A percentile compares a stretch with the other conserved stretches of the same genome.
These are phyloP conservation scores for Oreochromis mossambicus DNA, from an alignment of 2,797 vertebrate species.

Conservation along the genomic window DNA sequence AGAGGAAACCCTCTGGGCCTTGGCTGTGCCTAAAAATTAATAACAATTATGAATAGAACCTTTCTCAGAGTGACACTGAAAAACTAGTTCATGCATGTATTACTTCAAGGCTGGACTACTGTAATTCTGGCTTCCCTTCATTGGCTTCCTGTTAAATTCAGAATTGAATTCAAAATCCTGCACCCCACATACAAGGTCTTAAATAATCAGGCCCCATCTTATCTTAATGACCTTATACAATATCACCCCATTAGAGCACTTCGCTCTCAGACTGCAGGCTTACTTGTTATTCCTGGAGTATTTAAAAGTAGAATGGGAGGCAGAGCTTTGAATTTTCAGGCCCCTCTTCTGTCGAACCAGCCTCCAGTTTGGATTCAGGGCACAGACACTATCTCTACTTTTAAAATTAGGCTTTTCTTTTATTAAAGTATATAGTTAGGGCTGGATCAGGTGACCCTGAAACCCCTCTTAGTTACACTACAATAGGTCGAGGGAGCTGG, in stretches of 20 bases:
- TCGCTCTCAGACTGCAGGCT: fast-evolving
- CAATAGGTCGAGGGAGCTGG: background rate
- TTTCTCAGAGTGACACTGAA: too few relatives aligned
- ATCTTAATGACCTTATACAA: too few relatives aligned
- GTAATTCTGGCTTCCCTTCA: too few relatives aligned
- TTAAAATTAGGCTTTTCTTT: fast-evolving
- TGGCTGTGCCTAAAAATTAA: too few relatives aligned
- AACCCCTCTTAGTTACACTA: fast-evolving
- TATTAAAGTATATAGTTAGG: fast-evolving
- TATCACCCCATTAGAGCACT: background rate
- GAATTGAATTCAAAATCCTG: too few relatives aligned
- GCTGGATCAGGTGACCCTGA: background rate
- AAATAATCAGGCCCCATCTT: too few relatives aligned
- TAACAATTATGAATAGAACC: too few relatives aligned
- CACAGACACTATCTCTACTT: background rate
- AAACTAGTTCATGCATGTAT: too few relatives aligned
- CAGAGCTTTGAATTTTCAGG: background rate
- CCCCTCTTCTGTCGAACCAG: background rate
- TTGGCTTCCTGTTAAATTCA: too few relatives aligned
- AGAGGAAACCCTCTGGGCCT: too few relatives aligned
- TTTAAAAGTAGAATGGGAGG: background rate
- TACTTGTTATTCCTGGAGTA: background rate
- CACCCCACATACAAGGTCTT: too few relatives aligned
- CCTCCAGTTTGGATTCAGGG: background rate
- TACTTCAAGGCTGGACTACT: too few relatives aligned